Conservation (phyloP, 2,113 vertebrate species). For the Agapornis roseicollis region DNA sequence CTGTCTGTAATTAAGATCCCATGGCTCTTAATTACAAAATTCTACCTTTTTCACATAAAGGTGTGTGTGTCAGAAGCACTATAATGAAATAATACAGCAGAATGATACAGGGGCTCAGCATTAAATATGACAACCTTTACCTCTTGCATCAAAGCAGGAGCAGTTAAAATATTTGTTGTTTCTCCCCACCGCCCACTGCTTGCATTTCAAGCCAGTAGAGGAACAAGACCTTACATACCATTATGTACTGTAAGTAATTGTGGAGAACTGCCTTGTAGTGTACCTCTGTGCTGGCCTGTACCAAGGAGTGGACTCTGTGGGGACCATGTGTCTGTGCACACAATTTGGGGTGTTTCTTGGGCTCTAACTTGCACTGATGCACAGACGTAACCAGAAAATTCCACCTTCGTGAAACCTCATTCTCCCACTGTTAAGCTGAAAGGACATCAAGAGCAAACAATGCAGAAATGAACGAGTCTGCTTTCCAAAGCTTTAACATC, state of each 20-base stretch:
- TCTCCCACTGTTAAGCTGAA: background rate
- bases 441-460: fast-evolving
- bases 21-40: background rate
- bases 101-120: too few relatives aligned
- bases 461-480: fast-evolving
- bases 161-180: background rate
- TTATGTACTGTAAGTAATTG: fast-evolving
- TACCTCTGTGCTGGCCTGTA: fast-evolving
- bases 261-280: background rate
- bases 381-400: too few relatives aligned
- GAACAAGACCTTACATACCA: background rate
- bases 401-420: fast-evolving
- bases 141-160: background rate
- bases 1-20: background rate
- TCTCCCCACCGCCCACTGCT: fast-evolving
- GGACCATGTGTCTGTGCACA: fast-evolving
- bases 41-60: background rate
- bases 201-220: fast-evolving
- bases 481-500: background rate
- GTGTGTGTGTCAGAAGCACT: background rate
- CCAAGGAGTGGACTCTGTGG: fast-evolving
- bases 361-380: background rate
- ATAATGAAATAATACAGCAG: background rate
- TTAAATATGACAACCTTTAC: background rate
- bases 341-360: background rate